Evolutionary conservation across 2,888 invertebrate genomes (phyloP).

Genomic region (Nephrotoma appendiculata): DNA sequence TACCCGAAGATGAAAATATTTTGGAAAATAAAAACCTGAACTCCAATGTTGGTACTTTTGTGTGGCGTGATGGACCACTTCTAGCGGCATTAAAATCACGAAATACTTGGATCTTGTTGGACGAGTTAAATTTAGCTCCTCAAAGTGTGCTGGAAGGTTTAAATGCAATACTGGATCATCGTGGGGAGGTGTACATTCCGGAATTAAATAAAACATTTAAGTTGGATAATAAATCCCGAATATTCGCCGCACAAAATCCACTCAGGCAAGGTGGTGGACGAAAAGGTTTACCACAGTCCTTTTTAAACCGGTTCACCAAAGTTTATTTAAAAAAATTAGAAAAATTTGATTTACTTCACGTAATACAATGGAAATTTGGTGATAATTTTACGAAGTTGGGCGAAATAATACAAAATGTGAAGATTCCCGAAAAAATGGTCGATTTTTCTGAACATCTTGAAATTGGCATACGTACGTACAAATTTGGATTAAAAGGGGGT

Average conservation of each 20-base stretch:
- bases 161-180: slow-evolving; percentile 96
- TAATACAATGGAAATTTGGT: slow-evolving; percentile 25
- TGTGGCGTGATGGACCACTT: slow-evolving; percentile 93
- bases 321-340: slow-evolving; percentile 54
- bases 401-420: slow-evolving; percentile 15
- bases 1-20: slow-evolving; percentile 68
- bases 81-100: slow-evolving; percentile 82
- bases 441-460: slow-evolving; percentile 58
- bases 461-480: slow-evolving; percentile 44
- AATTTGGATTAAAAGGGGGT: slow-evolving; percentile 69
- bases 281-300: slow-evolving; percentile 90
- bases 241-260: slow-evolving; percentile 98
- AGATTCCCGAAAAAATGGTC: slow-evolving; percentile 56
- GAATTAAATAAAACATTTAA: slow-evolving; percentile 80
- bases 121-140: slow-evolving; percentile 95
- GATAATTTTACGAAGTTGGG: slow-evolving; percentile 19
- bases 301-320: slow-evolving; percentile 93
- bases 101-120: slow-evolving; percentile 84
- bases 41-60: slow-evolving; percentile 63
- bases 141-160: slow-evolving; percentile 97
- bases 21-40: slow-evolving; percentile 8
- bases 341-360: slow-evolving; percentile 43
- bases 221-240: slow-evolving; percentile 58
- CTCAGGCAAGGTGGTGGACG: slow-evolving; percentile 89
- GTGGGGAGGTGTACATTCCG: slow-evolving; percentile 90